Evolutionary conservation across 2,797 vertebrate genomes (phyloP), one percentile per base, ranked within the genome.

Genomic region (Erethizon dorsatum): DNA sequence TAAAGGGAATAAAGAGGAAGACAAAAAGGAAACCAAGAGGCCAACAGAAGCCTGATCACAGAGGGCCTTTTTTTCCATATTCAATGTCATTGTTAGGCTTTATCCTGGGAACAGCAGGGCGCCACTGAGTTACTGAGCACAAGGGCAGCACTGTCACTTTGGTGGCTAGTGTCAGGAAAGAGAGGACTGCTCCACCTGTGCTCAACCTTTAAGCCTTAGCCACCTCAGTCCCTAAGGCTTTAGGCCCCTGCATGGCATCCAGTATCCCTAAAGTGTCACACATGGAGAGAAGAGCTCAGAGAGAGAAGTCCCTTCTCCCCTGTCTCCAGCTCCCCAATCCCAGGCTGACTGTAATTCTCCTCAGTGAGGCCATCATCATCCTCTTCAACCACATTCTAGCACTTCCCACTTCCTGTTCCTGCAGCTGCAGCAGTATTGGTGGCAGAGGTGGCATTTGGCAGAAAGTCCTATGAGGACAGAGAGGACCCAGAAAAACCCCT

Each of bases 291-390:
- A 12, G 45, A 11, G 77, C 13, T 99, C 98, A 98, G 61, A 98
- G 31, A 86, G 98, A 97, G 88, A 96, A 95, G 78, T 92, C 83
- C 47, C 99, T 99, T 20, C 87, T 98, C 0, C 99, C 99, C 0
- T 85, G 99, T 24, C 98, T 97, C 10, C 99, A 78, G 97, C 95
- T 98, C 98, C 83, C 98, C 98, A 97, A 99, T 99, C 0, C 98
- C 99, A 92, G 99, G 99, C 89, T 99, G 99, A 98, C 99, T 99
- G 98, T 99, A 99, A 98, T 99, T 99, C 98, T 99, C 99, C 97
- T 99, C 99, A 0, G 99, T 99, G 98, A 99, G 99, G 96, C 99
- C 99, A 0, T 99, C 99, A 0, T 99, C 99, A 18, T 98, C 98
- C 11, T 99, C 97, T 83, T 98, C 99, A 26, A 73, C 99, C 83